Evolutionary conservation across 2,797 vertebrate genomes (phyloP).

Genomic region (Pantherophis vulpinus): DNA sequence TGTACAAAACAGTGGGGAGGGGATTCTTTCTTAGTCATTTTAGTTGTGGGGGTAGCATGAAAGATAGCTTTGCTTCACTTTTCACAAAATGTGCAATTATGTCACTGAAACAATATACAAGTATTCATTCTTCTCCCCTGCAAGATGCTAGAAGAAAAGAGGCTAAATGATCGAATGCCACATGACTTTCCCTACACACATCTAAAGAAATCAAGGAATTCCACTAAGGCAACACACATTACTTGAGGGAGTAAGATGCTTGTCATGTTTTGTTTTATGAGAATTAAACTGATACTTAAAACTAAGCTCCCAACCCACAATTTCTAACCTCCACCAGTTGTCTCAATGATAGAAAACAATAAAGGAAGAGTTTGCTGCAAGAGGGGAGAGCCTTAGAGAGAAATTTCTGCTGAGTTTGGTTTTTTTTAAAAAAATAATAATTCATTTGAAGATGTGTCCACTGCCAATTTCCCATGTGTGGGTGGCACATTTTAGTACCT

Average conservation of each 20-base stretch:
- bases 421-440: not conserved
- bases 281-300: constrained; percentile 44
- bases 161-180: not conserved
- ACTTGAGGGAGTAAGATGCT: not conserved
- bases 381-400: not conserved
- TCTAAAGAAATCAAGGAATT: not conserved
- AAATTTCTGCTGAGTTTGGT: constrained; percentile 8
- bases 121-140: not conserved
- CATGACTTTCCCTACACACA: constrained; percentile 49
- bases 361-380: not conserved
- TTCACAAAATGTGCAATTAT: constrained; percentile 62
- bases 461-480: constrained; percentile 44
- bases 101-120: constrained; percentile 57
- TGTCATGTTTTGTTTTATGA: constrained; percentile 62
- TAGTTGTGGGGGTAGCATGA: constrained; percentile 27
- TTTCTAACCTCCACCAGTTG: constrained; percentile 16
- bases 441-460: constrained; percentile 46
- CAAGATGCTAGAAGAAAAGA: not conserved
- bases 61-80: constrained; percentile 56
- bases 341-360: not conserved
- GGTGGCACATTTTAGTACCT: constrained; percentile 49
- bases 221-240: not conserved
- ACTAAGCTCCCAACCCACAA: not conserved
- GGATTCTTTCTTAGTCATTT: constrained; percentile 52
- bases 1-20: constrained; percentile 41